Base-by-base conservation (phyloP, 2,888 invertebrate genomes). In the Prosapia bicincta region DNA sequence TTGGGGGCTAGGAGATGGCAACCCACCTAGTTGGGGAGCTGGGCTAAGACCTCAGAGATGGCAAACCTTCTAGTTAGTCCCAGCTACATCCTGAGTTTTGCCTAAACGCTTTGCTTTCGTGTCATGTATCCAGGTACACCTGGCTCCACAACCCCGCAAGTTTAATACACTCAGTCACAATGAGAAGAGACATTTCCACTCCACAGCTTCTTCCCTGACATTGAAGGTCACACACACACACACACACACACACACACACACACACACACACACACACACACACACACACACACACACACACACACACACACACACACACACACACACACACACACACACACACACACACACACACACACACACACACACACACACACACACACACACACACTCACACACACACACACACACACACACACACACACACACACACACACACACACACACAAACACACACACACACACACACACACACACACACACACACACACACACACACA, bases 231-330 rank as follows among this genome's bases (percentile, higher is more conserved):
- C 15, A 43, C 43, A 10, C 10, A 66, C 23, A 66, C 67, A 23
- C 67, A 66, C 67, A 66, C 67, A 26, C 67, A 66, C 67, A n/a
- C 67, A n/a, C 67, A 66, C 67, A n/a, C 67, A n/a, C 67, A 66
- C 67, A n/a, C 67, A n/a, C 67, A 66, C 67, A n/a, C 67, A n/a
- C 67, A 66, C 67, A 66, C 67, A n/a, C 67, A 66, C 67, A 66
- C 67, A n/a, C 67, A 66, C 67, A 66, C 67, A n/a, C 67, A 66
- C 67, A 66, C 67, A n/a, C 67, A 66, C 67, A 66, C 67, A n/a
- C 67, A 66, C 67, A 66, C 67, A n/a, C 67, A 66, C 67, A 66
- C 67, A n/a, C 67, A 66, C 67, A 66, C 67, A n/a, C 67, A 66
- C 67, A 66, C 67, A n/a, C 67, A 66, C 67, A 66, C 67, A n/a